Conservation (phyloP, 2,888 invertebrate genomes). For the Hypercompe scribonia region DNA sequence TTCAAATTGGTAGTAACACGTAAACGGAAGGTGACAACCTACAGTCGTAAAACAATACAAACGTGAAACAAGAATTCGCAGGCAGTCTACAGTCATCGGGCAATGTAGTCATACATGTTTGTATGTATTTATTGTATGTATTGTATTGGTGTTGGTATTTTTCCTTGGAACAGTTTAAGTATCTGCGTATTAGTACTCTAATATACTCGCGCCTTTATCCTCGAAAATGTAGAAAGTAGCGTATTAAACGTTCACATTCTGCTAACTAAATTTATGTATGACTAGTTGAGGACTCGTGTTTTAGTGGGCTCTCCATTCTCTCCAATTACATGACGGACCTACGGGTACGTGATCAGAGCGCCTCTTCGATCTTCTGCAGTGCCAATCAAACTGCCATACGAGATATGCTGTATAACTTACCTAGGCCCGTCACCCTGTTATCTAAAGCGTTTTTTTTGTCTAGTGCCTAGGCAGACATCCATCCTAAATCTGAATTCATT, state of each 20-base stretch:
- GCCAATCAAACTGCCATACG: not conserved
- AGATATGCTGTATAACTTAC: not conserved
- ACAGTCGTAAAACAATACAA: slow-evolving; percentile 15
- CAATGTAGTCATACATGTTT: not conserved
- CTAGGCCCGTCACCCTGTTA: not conserved
- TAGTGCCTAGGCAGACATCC: not conserved
- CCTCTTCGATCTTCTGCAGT: no score
- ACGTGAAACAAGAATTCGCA: slow-evolving; percentile 8
- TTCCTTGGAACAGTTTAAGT: not conserved
- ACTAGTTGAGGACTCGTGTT: not conserved
- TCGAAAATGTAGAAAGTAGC: not conserved
- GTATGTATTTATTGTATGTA: not conserved
- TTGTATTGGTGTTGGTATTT: not conserved
- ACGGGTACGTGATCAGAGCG: not conserved
- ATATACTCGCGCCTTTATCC: not conserved
- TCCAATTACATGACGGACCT: not conserved
- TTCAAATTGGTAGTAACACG: slow-evolving; percentile 50
- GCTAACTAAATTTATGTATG: not conserved
- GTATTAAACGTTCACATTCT: not conserved
- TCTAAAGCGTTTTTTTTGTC: not conserved
- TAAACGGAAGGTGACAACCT: slow-evolving; percentile 41
- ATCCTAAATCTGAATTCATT: not conserved
- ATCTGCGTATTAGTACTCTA: not conserved
- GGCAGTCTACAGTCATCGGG: slow-evolving; percentile 4
- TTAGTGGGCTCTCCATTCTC: not conserved